Percentiles rank a stretch among this genome's conserved stretches.
phyloP scores from a whole-genome alignment of 2,797 vertebrate genomes.

The Sebastes iracundus region DNA sequence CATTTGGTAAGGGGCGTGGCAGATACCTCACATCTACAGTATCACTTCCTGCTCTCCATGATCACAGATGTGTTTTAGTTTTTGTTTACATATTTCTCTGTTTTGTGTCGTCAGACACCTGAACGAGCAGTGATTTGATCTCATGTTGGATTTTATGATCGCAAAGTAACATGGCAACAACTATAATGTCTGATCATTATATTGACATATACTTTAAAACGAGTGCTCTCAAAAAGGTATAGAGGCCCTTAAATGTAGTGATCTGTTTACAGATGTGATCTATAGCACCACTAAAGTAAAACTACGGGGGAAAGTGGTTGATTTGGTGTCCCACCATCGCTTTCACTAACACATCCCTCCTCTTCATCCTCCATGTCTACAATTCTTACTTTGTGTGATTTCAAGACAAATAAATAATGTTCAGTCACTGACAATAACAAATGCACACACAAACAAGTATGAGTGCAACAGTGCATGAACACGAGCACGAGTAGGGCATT shows the following conservation, averaged over 20 bases:
- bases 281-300: conserved; percentile 14
- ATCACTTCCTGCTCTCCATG: neutral
- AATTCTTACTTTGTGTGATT: neutral
- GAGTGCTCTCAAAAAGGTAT: neutral
- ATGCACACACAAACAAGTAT: conserved; percentile 21
- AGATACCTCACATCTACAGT: conserved; percentile 1
- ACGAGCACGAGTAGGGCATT: conserved; percentile 22
- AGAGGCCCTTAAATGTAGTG: conserved; percentile 3
- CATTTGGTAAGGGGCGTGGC: conserved; percentile 1
- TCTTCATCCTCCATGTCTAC: neutral
- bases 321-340: neutral
- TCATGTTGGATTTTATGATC: conserved; percentile 1
- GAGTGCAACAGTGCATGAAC: conserved; percentile 29
- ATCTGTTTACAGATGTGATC: conserved; percentile 41
- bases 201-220: neutral
- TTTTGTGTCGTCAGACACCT: neutral
- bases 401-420: conserved; percentile 28
- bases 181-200: neutral
- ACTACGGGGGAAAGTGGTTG: neutral
- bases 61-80: neutral
- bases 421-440: conserved; percentile 27
- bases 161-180: neutral
- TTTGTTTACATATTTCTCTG: neutral
- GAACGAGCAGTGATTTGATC: neutral
- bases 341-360: neutral